A percentile compares a stretch with the other conserved stretches of the same genome.
Evolutionary conservation across 1,140 invertebrate genomes (phyloP).

Genomic region (Tetragnatha versicolor): DNA sequence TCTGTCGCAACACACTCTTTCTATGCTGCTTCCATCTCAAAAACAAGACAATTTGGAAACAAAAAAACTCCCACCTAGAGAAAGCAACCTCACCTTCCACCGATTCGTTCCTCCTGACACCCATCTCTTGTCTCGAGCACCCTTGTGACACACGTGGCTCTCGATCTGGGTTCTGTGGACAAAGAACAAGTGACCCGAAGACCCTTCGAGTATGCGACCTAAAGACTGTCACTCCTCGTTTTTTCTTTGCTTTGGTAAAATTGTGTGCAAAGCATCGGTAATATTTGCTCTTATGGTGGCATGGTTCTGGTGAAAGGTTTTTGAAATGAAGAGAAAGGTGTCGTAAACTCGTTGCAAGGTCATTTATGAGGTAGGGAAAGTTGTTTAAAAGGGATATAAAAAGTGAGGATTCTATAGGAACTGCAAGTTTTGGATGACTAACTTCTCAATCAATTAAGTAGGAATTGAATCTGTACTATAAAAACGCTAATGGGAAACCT

Average conservation of each 20-base stretch:
- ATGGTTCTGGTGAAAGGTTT: neutral
- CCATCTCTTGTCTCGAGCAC: neutral
- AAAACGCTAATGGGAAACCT: too few species aligned
- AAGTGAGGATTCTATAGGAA: too few species aligned
- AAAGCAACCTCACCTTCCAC: neutral
- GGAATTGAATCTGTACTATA: too few species aligned
- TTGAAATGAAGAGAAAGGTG: too few species aligned
- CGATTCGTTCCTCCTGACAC: neutral
- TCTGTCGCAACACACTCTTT: neutral
- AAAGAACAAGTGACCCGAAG: neutral
- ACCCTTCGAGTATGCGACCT: too few species aligned
- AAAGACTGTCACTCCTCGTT: slow-evolving; percentile 1
- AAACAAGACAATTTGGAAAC: neutral
- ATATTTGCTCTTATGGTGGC: neutral
- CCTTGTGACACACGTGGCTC: neutral
- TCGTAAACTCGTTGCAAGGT: too few species aligned
- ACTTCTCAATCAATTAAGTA: too few species aligned
- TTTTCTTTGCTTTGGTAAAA: neutral
- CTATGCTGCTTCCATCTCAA: neutral
- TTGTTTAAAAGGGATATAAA: too few species aligned
- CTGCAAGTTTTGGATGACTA: too few species aligned
- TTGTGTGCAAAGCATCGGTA: neutral
- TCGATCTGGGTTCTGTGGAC: slow-evolving; percentile 5
- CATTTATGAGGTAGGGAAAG: too few species aligned
- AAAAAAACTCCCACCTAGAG: neutral